Evolutionary conservation across 2,888 invertebrate genomes (phyloP).

Genomic region (Cephus pulcher): DNA sequence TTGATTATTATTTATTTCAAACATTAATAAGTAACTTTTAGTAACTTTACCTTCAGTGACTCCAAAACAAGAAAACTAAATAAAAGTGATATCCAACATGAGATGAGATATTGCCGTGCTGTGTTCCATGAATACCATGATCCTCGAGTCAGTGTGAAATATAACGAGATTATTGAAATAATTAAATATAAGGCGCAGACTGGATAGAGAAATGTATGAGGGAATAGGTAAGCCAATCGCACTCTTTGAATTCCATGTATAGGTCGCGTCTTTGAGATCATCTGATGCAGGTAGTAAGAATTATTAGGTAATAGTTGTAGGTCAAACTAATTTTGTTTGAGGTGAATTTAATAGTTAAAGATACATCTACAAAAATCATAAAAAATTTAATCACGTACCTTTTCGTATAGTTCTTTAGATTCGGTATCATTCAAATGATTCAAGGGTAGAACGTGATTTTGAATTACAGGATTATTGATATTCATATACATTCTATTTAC

Average conservation of each 20-base stretch:
- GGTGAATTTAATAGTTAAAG: no score
- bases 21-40: not conserved
- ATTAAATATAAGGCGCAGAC: conserved; percentile 9
- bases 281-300: not conserved
- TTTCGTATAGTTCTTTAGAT: conserved; percentile 1
- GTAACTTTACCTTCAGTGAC: conserved; percentile 4
- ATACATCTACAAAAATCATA: no score
- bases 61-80: conserved; percentile 16
- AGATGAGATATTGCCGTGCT: conserved; percentile 15
- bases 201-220: conserved; percentile 14
- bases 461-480: conserved; percentile 3
- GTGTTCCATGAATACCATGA: conserved; percentile 15
- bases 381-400: no score
- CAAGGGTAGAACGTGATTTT: conserved; percentile 11
- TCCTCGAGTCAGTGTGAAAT: conserved; percentile 13
- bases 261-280: conserved; percentile 14
- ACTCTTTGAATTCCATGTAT: conserved; percentile 12
- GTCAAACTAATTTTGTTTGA: no score
- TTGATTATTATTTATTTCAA: no score
- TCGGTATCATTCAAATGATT: not conserved
- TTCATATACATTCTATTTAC: not conserved
- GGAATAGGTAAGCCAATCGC: conserved; percentile 9
- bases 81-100: conserved; percentile 10
- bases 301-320: no score
- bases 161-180: conserved; percentile 9